Conservation (phyloP, 2,113 vertebrate species). For the Pelvicachromis taeniatus region DNA sequence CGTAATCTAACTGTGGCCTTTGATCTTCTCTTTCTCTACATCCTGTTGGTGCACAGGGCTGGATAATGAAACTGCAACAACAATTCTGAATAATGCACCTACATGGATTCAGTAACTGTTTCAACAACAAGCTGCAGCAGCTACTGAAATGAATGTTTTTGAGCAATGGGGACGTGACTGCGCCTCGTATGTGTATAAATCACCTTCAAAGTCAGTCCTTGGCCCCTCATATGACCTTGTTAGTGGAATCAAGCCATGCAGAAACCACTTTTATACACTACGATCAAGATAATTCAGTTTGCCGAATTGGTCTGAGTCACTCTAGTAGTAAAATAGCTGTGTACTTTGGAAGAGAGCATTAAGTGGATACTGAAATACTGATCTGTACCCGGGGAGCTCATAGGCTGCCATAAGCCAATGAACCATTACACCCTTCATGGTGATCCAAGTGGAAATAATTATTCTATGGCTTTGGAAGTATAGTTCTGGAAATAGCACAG, state of each 20-base stretch:
- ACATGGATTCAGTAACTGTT: background rate
- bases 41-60: background rate
- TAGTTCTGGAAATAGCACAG: background rate
- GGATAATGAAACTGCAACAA: constrained; percentile 15
- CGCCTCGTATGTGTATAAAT: background rate
- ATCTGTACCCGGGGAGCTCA: background rate
- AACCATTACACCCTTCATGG: background rate
- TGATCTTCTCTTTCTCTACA: constrained; percentile 12
- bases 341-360: background rate
- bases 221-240: constrained; percentile 3
- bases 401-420: background rate
- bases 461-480: background rate
- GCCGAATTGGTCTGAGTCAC: background rate
- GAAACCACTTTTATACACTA: constrained; percentile 5
- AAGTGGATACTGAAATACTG: background rate
- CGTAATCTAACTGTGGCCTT: constrained; percentile 5
- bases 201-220: background rate
- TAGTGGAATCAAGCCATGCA: constrained; percentile 3
- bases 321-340: constrained; percentile 7
- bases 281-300: background rate
- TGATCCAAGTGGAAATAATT: background rate
- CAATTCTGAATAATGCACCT: background rate
- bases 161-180: background rate
- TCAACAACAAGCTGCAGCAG: background rate
- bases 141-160: background rate